These are phyloP conservation scores for Pachliopta kotzebuea DNA, from an alignment of 2,888 invertebrate species.

Conservation along the genomic window DNA sequence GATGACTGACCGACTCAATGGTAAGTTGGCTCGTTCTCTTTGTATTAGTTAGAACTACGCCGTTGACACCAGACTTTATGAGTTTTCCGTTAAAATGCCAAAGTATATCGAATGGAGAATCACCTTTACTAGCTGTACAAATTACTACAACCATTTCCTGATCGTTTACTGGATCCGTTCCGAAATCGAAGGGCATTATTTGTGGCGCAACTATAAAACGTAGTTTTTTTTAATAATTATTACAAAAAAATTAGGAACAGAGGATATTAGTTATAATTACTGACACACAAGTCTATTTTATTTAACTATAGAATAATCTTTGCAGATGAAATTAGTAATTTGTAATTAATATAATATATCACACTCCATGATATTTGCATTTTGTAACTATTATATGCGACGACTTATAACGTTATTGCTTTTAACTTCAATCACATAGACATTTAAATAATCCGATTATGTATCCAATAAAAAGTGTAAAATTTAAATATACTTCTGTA, in stretches of 20 bases:
- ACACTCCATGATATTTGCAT: no score
- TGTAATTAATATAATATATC: no score
- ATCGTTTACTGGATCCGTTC: conserved; percentile 84
- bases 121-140: conserved; percentile 87
- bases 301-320: no score
- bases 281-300: no score
- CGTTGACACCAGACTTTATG: conserved; percentile 72
- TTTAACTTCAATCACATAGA: no score
- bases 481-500: no score
- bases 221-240: background rate
- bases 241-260: background rate
- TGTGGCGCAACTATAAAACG: conserved; percentile 79
- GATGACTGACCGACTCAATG: conserved; percentile 84
- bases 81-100: conserved; percentile 86
- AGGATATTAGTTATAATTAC: no score
- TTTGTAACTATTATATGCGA: no score
- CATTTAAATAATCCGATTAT: no score
- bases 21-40: conserved; percentile 79
- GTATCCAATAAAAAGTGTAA: no score
- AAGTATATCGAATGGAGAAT: conserved; percentile 87
- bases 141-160: conserved; percentile 85
- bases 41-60: conserved; percentile 73
- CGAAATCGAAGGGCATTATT: conserved; percentile 86
- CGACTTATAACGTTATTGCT: no score
- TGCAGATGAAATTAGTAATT: no score